phyloP scores from a whole-genome alignment of 1,140 invertebrate genomes.

The Helicoverpa armigera region DNA sequence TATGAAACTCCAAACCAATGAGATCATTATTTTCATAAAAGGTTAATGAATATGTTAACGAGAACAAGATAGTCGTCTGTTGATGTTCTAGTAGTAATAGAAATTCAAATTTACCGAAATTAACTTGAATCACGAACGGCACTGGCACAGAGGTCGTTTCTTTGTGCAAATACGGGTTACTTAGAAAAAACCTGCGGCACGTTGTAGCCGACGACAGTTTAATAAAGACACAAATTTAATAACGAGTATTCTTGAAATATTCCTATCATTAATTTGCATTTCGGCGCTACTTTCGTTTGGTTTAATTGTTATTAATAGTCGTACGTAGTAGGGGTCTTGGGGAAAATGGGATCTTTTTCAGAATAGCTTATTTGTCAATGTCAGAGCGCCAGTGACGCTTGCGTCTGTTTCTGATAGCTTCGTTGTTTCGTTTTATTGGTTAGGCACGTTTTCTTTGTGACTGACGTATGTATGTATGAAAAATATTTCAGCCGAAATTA shows the following conservation, averaged over 20 bases:
- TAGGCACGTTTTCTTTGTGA: constrained; percentile 62
- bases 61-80: constrained; percentile 17
- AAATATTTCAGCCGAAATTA: no score
- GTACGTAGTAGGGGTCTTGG: constrained; percentile 61
- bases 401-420: constrained; percentile 73
- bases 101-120: constrained; percentile 20
- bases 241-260: constrained; percentile 41
- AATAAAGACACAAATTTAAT: constrained; percentile 46
- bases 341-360: constrained; percentile 73
- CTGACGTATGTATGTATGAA: constrained; percentile 49
- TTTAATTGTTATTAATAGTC: constrained; percentile 54
- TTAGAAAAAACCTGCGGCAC: background rate
- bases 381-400: constrained; percentile 65
- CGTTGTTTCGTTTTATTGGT: constrained; percentile 72
- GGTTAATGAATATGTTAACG: constrained; percentile 14
- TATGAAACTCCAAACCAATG: constrained; percentile 3
- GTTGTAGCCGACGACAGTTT: constrained; percentile 13
- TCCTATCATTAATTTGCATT: constrained; percentile 45
- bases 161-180: background rate
- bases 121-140: constrained; percentile 14
- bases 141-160: background rate
- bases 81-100: constrained; percentile 12
- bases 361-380: constrained; percentile 77
- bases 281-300: constrained; percentile 38
- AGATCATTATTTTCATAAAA: constrained; percentile 4